A percentile compares a stretch with the other conserved stretches of the same genome.
Conservation (phyloP, 2,797 vertebrate species). For the Poeciliopsis gracilis region DNA sequence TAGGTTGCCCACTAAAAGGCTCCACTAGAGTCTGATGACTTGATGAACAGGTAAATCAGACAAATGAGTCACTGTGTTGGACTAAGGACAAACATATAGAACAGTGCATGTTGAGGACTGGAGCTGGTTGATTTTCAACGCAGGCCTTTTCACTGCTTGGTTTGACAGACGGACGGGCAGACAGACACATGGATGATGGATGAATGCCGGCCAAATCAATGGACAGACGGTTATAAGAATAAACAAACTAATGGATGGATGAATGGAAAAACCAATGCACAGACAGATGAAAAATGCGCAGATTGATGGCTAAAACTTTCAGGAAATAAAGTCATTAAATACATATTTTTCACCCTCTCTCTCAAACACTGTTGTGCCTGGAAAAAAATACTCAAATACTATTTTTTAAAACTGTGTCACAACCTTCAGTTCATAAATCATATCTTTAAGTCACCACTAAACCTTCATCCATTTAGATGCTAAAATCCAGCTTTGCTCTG, state of each 20-base stretch:
- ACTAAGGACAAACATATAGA: not conserved
- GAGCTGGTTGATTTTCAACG: not conserved
- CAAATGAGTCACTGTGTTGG: not conserved
- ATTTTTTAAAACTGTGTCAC: no score
- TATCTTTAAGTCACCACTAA: not conserved
- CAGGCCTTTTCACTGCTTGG: not conserved
- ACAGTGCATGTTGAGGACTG: not conserved
- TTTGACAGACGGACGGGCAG: not conserved
- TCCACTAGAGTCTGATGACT: not conserved
- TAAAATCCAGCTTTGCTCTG: not conserved
- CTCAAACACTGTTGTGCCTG: not conserved
- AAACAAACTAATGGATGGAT: not conserved
- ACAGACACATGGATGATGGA: not conserved
- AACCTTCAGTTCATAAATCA: not conserved
- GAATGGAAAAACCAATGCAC: not conserved
- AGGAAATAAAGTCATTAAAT: not conserved
- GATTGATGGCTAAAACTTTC: not conserved
- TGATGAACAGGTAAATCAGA: not conserved
- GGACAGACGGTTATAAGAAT: not conserved
- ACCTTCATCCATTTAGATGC: conserved; percentile 6
- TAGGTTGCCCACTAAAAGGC: not conserved
- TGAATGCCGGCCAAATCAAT: not conserved
- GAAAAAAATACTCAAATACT: not conserved
- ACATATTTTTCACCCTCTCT: not conserved
- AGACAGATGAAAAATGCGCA: not conserved